Evolutionary conservation across 1,140 invertebrate genomes (phyloP).

Genomic region (Radopholus similis): DNA sequence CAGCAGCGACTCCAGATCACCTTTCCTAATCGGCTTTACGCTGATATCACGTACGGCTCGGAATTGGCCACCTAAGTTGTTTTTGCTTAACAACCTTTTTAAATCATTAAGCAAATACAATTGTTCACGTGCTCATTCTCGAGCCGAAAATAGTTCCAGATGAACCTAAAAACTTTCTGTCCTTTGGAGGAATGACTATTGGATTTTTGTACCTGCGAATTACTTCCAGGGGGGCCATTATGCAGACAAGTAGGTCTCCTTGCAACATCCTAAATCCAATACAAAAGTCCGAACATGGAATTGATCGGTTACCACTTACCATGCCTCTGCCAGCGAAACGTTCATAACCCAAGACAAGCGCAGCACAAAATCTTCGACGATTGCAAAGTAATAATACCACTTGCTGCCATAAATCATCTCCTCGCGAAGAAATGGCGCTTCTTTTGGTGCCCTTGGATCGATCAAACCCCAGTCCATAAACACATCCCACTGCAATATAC

Average conservation of each 20-base stretch:
- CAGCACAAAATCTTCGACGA: slow-evolving; percentile 87
- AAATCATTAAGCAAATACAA: slow-evolving; percentile 69
- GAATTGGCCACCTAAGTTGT: slow-evolving; percentile 70
- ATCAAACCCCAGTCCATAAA: slow-evolving; percentile 99
- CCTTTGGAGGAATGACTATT: slow-evolving; percentile 73
- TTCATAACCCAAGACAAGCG: slow-evolving; percentile 84
- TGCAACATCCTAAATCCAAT: slow-evolving; percentile 66
- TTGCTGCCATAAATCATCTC: slow-evolving; percentile 69
- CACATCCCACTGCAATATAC: slow-evolving; percentile 78
- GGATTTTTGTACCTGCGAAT: slow-evolving; percentile 70
- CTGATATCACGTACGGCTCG: slow-evolving; percentile 95
- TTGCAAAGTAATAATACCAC: slow-evolving; percentile 90
- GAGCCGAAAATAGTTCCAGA: slow-evolving; percentile 99
- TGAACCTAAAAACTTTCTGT: slow-evolving; percentile 67
- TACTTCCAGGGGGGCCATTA: slow-evolving; percentile 86
- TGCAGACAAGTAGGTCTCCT: slow-evolving; percentile 78
- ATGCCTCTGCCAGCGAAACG: slow-evolving; percentile 79
- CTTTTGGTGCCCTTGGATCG: slow-evolving; percentile 70
- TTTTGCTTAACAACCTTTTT: background rate
- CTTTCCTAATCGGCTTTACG: slow-evolving; percentile 76
- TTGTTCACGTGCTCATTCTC: slow-evolving; percentile 99
- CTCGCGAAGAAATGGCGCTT: slow-evolving; percentile 71
- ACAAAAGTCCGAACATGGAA: background rate
- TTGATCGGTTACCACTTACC: slow-evolving; percentile 47
- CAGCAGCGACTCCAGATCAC: slow-evolving; percentile 49